Evolutionary conservation across 2,888 invertebrate genomes (phyloP).

Genomic region (Coleophora flavipennella): DNA sequence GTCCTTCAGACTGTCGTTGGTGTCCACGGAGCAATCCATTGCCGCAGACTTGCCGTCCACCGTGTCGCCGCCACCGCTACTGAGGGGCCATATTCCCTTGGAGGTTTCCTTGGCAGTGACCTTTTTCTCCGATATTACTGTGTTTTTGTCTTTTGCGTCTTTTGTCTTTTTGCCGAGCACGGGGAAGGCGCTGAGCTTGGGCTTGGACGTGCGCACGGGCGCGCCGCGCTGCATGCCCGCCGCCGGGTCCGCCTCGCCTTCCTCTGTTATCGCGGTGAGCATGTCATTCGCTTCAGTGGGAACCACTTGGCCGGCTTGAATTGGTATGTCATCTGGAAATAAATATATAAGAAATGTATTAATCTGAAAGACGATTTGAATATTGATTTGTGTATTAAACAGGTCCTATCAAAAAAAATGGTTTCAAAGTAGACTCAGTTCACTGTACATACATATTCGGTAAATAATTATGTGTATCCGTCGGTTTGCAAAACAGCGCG

Average conservation of each 20-base stretch:
- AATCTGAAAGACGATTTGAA: no score
- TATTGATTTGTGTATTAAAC: no score
- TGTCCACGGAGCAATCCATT: slow-evolving; percentile 43
- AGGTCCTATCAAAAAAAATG: no score
- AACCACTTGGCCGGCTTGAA: slow-evolving; percentile 80
- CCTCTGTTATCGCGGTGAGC: slow-evolving; percentile 79
- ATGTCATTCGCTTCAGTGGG: slow-evolving; percentile 70
- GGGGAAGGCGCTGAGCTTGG: slow-evolving; percentile 74
- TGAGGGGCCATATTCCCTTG: slow-evolving; percentile 59
- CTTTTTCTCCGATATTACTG: slow-evolving; percentile 41
- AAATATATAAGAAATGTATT: slow-evolving; percentile 8
- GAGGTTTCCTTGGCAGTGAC: slow-evolving; percentile 57
- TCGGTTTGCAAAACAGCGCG: no score
- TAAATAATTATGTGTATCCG: no score
- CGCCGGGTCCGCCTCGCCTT: slow-evolving; percentile 69
- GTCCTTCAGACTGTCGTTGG: slow-evolving; percentile 61
- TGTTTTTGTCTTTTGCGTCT: slow-evolving; percentile 62
- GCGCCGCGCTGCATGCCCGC: slow-evolving; percentile 64
- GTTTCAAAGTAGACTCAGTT: no score
- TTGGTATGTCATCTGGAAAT: slow-evolving; percentile 88
- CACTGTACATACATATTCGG: no score
- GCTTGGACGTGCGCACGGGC: slow-evolving; percentile 68
- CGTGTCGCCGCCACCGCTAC: slow-evolving; percentile 63
- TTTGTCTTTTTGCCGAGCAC: slow-evolving; percentile 77
- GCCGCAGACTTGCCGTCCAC: slow-evolving; percentile 58